phyloP scores from a whole-genome alignment of 2,888 invertebrate species.

The Diaphora mendica region DNA sequence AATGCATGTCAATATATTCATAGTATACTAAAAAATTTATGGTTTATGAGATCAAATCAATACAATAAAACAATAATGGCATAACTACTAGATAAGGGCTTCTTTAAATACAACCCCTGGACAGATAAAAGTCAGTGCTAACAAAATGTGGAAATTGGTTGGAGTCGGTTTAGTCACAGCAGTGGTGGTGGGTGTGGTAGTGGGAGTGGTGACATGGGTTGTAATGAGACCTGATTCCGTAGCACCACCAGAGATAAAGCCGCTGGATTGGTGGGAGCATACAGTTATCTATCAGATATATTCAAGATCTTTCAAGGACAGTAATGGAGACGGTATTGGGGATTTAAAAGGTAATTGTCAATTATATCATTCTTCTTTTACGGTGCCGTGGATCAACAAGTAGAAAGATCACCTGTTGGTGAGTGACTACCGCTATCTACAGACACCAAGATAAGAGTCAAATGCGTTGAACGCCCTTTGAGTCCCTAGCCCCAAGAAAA shows the following conservation, averaged over 20 bases:
- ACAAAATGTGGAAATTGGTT: conserved; percentile 17
- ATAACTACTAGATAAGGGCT: conserved; percentile 1
- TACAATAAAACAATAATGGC: conserved; percentile 5
- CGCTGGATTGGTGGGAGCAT: conserved; percentile 83
- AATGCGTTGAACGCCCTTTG: no score
- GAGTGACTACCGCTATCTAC: no score
- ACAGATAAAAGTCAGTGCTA: neutral
- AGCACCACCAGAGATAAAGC: conserved; percentile 64
- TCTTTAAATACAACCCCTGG: conserved; percentile 1
- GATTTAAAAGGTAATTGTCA: conserved; percentile 89
- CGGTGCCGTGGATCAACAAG: no score
- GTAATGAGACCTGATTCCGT: conserved; percentile 68
- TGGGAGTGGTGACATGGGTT: conserved; percentile 62
- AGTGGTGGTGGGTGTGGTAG: conserved; percentile 48
- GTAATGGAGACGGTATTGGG: conserved; percentile 92
- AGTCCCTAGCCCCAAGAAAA: no score
- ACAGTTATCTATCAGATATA: conserved; percentile 94
- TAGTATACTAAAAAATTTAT: conserved; percentile 2
- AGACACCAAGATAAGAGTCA: no score
- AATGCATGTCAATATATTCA: neutral
- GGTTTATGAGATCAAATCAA: conserved; percentile 4
- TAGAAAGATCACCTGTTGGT: no score
- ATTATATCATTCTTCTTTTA: neutral
- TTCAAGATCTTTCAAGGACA: conserved; percentile 93
- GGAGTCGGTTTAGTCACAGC: conserved; percentile 36